A percentile compares a stretch with the other conserved stretches of the same genome.
These are phyloP conservation scores for Nemapogon koenigi DNA, from an alignment of 2,888 invertebrate genomes.

Conservation along the genomic window DNA sequence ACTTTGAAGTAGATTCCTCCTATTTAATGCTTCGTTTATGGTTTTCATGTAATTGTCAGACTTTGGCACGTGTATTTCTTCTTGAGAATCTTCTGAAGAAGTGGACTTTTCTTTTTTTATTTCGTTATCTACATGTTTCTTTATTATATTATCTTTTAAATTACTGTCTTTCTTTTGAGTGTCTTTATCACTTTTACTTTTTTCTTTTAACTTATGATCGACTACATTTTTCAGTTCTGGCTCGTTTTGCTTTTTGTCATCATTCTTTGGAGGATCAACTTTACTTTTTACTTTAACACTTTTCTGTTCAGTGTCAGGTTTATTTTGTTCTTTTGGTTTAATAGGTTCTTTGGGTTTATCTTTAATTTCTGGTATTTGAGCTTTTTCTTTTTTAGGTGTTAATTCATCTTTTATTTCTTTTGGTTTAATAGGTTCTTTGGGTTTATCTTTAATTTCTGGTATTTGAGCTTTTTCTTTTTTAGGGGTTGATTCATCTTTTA, in stretches of 20 bases:
- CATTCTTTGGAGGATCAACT: conserved; percentile 7
- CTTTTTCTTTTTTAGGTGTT: conserved; percentile 15
- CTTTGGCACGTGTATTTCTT: conserved; percentile 11
- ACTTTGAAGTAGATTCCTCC: conserved; percentile 52
- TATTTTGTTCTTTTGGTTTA: conserved; percentile 10
- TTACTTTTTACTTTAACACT: conserved; percentile 10
- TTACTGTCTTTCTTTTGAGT: conserved; percentile 22
- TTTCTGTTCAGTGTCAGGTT: conserved; percentile 6
- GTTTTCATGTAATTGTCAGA: conserved; percentile 33
- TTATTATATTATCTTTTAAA: conserved; percentile 22
- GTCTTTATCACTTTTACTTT: conserved; percentile 17
- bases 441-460: conserved; percentile 7
- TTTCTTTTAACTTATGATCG: conserved; percentile 15
- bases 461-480: neutral
- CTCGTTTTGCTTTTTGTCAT: conserved; percentile 9
- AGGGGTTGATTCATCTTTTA: conserved; percentile 1
- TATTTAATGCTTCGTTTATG: conserved; percentile 40
- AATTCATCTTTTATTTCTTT: conserved; percentile 9
- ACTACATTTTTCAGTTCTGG: conserved; percentile 14
- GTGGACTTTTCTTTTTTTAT: conserved; percentile 19
- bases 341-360: conserved; percentile 17
- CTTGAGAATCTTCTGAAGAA: conserved; percentile 1
- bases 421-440: conserved; percentile 14
- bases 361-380: conserved; percentile 20
- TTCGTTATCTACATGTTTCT: conserved; percentile 20